Evolutionary conservation across 2,888 invertebrate genomes (phyloP).

Genomic region (Chrysina gloriosa): DNA sequence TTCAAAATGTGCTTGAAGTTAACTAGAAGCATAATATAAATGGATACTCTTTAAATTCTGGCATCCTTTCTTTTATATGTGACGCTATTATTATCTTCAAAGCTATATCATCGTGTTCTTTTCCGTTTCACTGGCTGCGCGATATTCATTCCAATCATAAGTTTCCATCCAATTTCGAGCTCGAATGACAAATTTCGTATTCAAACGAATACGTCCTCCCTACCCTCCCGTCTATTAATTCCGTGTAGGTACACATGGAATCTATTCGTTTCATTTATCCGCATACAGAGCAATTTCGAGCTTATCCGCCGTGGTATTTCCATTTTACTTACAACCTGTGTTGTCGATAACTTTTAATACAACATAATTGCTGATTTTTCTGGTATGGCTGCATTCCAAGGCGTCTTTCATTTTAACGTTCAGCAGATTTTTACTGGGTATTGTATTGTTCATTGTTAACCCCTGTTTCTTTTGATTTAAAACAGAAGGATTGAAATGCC

Average conservation of each 20-base stretch:
- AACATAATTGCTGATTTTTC: no score
- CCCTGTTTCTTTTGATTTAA: no score
- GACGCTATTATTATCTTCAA: slow-evolving; percentile 15
- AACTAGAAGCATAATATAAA: no score
- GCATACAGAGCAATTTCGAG: not conserved
- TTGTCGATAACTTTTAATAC: not conserved
- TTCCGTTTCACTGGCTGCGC: slow-evolving; percentile 57
- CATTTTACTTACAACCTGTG: not conserved
- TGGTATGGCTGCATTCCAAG: no score
- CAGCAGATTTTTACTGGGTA: no score
- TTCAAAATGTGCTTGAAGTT: no score
- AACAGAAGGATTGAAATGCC: no score
- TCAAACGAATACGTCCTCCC: slow-evolving; percentile 64
- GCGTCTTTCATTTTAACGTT: no score
- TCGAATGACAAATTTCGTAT: slow-evolving; percentile 65
- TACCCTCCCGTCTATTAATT: slow-evolving; percentile 59
- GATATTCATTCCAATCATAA: slow-evolving; percentile 67
- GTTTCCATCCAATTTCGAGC: slow-evolving; percentile 66
- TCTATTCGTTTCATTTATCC: not conserved
- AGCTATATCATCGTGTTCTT: slow-evolving; percentile 45
- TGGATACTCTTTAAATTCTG: not conserved
- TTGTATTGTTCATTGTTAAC: no score
- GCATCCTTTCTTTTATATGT: slow-evolving; percentile 46
- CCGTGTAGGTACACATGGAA: slow-evolving; percentile 48
- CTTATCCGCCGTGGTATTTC: not conserved